phyloP scores from a whole-genome alignment of 2,113 vertebrate genomes.

The Callopanchax toddi region DNA sequence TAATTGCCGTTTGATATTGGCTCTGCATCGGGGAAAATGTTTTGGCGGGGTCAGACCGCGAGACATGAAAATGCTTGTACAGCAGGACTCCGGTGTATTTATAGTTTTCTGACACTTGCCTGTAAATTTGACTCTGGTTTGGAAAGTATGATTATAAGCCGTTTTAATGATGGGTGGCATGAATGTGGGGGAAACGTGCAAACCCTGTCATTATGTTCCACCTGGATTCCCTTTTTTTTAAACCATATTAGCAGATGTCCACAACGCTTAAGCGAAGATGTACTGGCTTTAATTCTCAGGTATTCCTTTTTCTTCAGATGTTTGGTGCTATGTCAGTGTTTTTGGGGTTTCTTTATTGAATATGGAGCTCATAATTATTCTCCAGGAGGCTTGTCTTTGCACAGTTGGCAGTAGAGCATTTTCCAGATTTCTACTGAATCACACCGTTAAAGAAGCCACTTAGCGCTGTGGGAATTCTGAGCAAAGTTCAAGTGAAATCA shows the following conservation, averaged over 20 bases:
- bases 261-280: slow-evolving; percentile 31
- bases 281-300: slow-evolving; percentile 32
- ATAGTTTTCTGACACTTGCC: slow-evolving; percentile 47
- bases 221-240: slow-evolving; percentile 64
- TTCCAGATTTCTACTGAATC: slow-evolving; percentile 54
- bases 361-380: slow-evolving; percentile 17
- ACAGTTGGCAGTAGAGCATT: slow-evolving; percentile 46
- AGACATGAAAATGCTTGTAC: slow-evolving; percentile 72
- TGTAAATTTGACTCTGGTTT: slow-evolving; percentile 55
- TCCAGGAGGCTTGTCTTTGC: slow-evolving; percentile 16
- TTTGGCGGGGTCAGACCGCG: slow-evolving; percentile 44
- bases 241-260: slow-evolving; percentile 67
- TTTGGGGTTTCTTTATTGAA: slow-evolving; percentile 18
- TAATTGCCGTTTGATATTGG: slow-evolving; percentile 75
- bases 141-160: slow-evolving; percentile 67
- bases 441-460: slow-evolving; percentile 60
- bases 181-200: slow-evolving; percentile 29
- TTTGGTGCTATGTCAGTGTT: neutral
- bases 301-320: neutral
- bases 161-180: slow-evolving; percentile 47
- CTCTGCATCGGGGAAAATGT: slow-evolving; percentile 60
- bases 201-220: slow-evolving; percentile 71
- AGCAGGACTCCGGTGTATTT: slow-evolving; percentile 59
- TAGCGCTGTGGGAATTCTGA: slow-evolving; percentile 65
- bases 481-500: slow-evolving; percentile 73